These are phyloP conservation scores for Eueides isabella DNA, from an alignment of 1,140 invertebrate genomes.

Conservation along the genomic window DNA sequence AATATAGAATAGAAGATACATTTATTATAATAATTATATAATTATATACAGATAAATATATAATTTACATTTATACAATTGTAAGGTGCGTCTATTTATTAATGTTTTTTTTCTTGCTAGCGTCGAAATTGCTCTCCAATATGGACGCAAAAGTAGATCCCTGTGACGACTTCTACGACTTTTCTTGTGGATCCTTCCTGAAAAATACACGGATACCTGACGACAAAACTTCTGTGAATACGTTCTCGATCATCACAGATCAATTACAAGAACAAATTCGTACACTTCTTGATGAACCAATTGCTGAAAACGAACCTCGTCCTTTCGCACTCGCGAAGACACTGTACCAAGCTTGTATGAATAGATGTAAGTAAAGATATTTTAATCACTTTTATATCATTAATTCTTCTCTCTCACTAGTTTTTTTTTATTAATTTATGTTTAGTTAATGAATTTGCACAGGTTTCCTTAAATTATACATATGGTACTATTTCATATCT, in stretches of 20 bases:
- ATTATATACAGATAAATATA: no score
- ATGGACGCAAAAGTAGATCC: slow-evolving; percentile 90
- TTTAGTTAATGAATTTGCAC: no score
- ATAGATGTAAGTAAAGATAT: slow-evolving; percentile 86
- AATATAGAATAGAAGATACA: no score
- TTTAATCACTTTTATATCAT: not conserved
- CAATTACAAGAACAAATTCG: slow-evolving; percentile 90
- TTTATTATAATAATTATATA: no score
- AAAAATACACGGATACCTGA: slow-evolving; percentile 89
- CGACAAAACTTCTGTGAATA: slow-evolving; percentile 90
- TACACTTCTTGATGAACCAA: slow-evolving; percentile 87
- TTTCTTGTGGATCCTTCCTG: slow-evolving; percentile 90
- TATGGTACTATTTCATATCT: not conserved
- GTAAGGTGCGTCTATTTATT: not conserved
- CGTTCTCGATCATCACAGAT: slow-evolving; percentile 91
- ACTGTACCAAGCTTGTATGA: slow-evolving; percentile 93
- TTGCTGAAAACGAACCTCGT: slow-evolving; percentile 85
- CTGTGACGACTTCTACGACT: slow-evolving; percentile 95
- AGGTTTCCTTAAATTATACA: not conserved
- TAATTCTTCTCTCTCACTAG: no score
- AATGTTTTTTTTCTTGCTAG: slow-evolving; percentile 60
- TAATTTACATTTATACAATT: no score
- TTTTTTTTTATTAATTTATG: no score
- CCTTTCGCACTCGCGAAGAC: slow-evolving; percentile 90
- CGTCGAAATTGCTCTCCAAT: slow-evolving; percentile 87